These are phyloP conservation scores for Physella acuta DNA, from an alignment of 1,140 invertebrate species.

Conservation along the genomic window DNA sequence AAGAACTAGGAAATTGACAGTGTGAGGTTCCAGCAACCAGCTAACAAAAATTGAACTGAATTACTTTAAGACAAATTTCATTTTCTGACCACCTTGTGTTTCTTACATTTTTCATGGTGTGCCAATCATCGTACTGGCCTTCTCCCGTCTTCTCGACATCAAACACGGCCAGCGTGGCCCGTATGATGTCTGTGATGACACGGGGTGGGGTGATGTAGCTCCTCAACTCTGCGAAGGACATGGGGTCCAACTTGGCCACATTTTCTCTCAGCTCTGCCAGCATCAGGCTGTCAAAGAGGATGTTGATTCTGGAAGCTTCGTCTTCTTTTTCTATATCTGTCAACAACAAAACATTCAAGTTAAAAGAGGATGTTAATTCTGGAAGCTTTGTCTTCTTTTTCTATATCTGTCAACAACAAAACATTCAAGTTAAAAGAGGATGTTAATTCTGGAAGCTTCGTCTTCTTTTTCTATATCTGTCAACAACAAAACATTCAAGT, in stretches of 20 bases:
- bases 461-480: slow-evolving; percentile 55
- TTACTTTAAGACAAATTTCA: no score
- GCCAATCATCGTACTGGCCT: slow-evolving; percentile 55
- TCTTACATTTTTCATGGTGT: slow-evolving; percentile 49
- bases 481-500: background rate
- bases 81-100: no score
- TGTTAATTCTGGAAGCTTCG: slow-evolving; percentile 49
- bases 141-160: slow-evolving; percentile 43
- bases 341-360: background rate
- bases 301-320: slow-evolving; percentile 49
- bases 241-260: slow-evolving; percentile 49
- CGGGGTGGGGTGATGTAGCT: slow-evolving; percentile 54
- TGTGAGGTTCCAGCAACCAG: no score
- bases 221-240: slow-evolving; percentile 54
- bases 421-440: slow-evolving; percentile 54
- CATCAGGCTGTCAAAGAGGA: slow-evolving; percentile 60
- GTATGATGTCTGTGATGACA: slow-evolving; percentile 51
- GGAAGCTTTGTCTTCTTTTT: slow-evolving; percentile 47
- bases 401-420: slow-evolving; percentile 44
- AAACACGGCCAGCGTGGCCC: slow-evolving; percentile 54
- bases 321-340: slow-evolving; percentile 54
- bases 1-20: no score
- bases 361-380: slow-evolving; percentile 58
- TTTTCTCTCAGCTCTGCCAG: slow-evolving; percentile 58
- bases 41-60: no score